Conservation (phyloP, 1,140 invertebrate genomes). For the Saccostrea cuccullata region DNA sequence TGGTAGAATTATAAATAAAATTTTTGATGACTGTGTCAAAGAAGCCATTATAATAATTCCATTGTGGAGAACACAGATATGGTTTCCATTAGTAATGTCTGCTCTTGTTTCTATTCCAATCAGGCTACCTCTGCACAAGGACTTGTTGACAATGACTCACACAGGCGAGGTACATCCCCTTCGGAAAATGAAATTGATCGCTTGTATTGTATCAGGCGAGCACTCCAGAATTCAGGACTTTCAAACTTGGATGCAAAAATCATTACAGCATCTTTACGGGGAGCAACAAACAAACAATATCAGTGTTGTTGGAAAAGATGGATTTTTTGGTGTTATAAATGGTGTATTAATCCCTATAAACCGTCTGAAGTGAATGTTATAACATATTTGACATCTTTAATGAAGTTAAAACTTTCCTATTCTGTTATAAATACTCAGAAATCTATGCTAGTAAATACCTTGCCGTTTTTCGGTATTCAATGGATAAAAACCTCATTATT, state of each 20-base stretch:
- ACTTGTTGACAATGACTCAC: neutral
- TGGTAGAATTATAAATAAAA: constrained; percentile 35
- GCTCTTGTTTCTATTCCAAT: constrained; percentile 36
- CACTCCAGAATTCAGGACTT: no score
- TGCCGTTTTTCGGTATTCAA: constrained; percentile 37
- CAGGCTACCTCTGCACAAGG: constrained; percentile 36
- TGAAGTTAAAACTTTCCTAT: constrained; percentile 39
- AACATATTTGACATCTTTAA: no score
- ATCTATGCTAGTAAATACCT: constrained; percentile 41
- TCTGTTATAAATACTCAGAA: constrained; percentile 51
- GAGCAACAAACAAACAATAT: constrained; percentile 48
- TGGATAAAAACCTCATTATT: constrained; percentile 30
- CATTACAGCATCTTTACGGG: constrained; percentile 44
- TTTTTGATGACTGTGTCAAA: constrained; percentile 9
- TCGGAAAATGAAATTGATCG: constrained; percentile 22
- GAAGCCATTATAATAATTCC: constrained; percentile 43
- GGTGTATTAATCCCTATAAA: constrained; percentile 41
- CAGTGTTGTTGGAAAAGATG: constrained; percentile 43
- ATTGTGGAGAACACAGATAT: constrained; percentile 39
- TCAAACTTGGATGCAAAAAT: constrained; percentile 22
- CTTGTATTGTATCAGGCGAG: constrained; percentile 40
- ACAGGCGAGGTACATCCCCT: constrained; percentile 12
- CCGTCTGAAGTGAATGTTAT: no score
- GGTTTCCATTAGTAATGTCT: constrained; percentile 43
- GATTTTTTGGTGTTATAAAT: constrained; percentile 51